phyloP scores from a whole-genome alignment of 2,113 vertebrate species.

The Cathartes aura region DNA sequence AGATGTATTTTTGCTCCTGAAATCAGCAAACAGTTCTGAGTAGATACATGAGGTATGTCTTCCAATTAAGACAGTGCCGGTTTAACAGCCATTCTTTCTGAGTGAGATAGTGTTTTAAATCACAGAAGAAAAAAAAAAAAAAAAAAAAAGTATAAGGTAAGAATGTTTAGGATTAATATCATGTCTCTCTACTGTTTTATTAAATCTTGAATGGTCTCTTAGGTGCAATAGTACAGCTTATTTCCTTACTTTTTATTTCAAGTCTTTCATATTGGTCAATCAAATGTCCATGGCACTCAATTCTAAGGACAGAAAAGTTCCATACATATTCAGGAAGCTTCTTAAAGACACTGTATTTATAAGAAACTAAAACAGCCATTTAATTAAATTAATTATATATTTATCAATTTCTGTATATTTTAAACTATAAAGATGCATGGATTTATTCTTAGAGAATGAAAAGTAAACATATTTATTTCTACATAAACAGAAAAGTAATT shows the following conservation, averaged over 20 bases:
- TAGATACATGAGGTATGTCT: neutral
- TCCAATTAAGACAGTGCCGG: neutral
- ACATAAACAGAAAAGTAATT: neutral
- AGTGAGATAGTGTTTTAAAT: neutral
- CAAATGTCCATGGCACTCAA: neutral
- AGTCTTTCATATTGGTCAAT: neutral
- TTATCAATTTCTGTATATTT: neutral
- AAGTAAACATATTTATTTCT: neutral
- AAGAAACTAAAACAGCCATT: neutral
- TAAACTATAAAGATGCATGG: neutral
- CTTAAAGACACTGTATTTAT: neutral
- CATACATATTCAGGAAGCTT: neutral
- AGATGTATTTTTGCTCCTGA: neutral
- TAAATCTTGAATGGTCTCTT: neutral
- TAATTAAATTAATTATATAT: neutral
- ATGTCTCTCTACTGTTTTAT: neutral
- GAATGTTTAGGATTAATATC: neutral
- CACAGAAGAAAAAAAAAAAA: neutral
- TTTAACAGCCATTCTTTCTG: neutral
- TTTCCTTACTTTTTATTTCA: neutral
- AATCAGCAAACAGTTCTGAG: neutral
- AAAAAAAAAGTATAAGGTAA: neutral
- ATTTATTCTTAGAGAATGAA: neutral
- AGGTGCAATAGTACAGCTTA: neutral
- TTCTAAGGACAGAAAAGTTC: neutral